A percentile compares a stretch with the other conserved stretches of the same genome.
Conservation (phyloP, 2,113 vertebrate species). For the Nematolebias whitei region DNA sequence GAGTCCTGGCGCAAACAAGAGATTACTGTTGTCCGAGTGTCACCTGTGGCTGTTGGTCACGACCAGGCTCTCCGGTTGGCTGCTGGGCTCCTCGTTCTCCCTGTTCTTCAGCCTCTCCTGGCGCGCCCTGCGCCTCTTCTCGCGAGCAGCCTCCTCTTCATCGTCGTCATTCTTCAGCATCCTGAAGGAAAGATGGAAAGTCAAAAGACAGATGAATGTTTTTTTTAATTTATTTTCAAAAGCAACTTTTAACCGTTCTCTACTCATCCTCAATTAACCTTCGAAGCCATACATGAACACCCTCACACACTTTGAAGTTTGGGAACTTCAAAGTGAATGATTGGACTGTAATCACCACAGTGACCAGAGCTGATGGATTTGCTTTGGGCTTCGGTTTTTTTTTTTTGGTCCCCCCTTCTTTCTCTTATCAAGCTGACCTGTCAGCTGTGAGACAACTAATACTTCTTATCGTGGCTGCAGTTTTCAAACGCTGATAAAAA, state of each 20-base stretch:
- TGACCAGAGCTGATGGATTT: slow-evolving; percentile 54
- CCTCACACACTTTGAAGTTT: too few species aligned
- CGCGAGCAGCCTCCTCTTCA: slow-evolving; percentile 93
- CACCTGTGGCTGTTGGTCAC: slow-evolving; percentile 91
- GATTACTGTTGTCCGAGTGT: slow-evolving; percentile 5
- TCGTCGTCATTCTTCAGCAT: slow-evolving; percentile 88
- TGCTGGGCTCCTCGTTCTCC: slow-evolving; percentile 83
- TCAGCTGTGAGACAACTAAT: slow-evolving; percentile 64
- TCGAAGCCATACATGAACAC: too few species aligned
- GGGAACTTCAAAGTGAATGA: slow-evolving; percentile 53
- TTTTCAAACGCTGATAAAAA: slow-evolving; percentile 68
- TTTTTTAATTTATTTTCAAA: neutral
- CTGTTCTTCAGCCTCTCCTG: slow-evolving; percentile 86
- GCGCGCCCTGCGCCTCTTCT: slow-evolving; percentile 91
- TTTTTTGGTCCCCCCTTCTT: neutral
- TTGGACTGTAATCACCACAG: slow-evolving; percentile 54
- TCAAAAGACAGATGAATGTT: slow-evolving; percentile 20
- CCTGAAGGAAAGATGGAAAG: slow-evolving; percentile 65
- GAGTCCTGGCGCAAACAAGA: too few species aligned
- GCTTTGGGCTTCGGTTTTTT: neutral
- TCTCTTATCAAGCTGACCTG: slow-evolving; percentile 61
- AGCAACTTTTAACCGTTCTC: slow-evolving; percentile 4
- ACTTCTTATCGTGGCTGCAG: slow-evolving; percentile 64
- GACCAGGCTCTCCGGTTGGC: slow-evolving; percentile 80
- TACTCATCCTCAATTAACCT: slow-evolving; percentile 33